A percentile compares a stretch with the other conserved stretches of the same genome.
phyloP scores from a whole-genome alignment of 2,888 invertebrate genomes.

The Drosophila longiperda region DNA sequence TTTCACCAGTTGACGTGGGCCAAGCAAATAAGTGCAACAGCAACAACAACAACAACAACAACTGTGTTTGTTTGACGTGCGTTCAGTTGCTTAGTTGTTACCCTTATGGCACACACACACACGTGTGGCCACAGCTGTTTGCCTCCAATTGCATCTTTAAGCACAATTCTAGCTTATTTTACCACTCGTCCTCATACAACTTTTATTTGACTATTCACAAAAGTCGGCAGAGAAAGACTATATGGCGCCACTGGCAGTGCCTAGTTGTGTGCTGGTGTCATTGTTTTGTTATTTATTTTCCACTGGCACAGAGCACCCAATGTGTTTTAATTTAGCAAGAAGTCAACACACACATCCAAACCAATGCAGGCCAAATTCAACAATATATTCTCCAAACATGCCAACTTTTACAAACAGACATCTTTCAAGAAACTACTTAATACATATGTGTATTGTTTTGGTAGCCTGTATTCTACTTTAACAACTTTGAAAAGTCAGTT shows the following conservation, averaged over 20 bases:
- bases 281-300: slow-evolving; percentile 30
- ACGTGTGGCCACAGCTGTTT: slow-evolving; percentile 32
- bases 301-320: background rate
- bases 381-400: background rate
- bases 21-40: slow-evolving; percentile 16
- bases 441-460: background rate
- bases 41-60: slow-evolving; percentile 23
- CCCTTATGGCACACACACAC: slow-evolving; percentile 16
- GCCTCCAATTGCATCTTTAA: slow-evolving; percentile 45
- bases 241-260: slow-evolving; percentile 27
- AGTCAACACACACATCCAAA: background rate
- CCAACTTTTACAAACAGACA: background rate
- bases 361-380: background rate
- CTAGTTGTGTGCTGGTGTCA: slow-evolving; percentile 11
- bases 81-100: slow-evolving; percentile 30
- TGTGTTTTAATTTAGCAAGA: slow-evolving; percentile 12
- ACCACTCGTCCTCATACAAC: slow-evolving; percentile 27
- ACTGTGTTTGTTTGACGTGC: slow-evolving; percentile 15
- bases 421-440: background rate
- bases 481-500: background rate
- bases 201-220: slow-evolving; percentile 38
- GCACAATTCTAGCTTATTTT: slow-evolving; percentile 21
- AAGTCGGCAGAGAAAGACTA: slow-evolving; percentile 36
- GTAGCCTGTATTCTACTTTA: background rate
- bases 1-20: slow-evolving; percentile 52